These are phyloP conservation scores for Dendroctonus valens DNA, from an alignment of 1,140 invertebrate species.

Conservation along the genomic window DNA sequence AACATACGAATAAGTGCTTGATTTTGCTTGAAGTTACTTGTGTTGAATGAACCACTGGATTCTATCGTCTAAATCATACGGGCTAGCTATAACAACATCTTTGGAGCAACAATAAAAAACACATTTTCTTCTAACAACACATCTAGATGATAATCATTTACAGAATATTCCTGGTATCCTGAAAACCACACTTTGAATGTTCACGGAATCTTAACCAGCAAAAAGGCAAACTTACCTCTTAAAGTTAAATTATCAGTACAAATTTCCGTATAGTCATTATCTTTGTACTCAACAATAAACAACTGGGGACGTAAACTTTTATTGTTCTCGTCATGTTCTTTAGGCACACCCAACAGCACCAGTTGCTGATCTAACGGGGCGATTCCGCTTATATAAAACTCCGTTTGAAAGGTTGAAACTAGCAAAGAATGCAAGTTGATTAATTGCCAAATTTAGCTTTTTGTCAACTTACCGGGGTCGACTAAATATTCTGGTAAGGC, in stretches of 20 bases:
- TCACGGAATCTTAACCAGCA: not conserved
- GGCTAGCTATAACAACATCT: slow-evolving; percentile 89
- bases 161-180: slow-evolving; percentile 82
- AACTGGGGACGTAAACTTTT: slow-evolving; percentile 80
- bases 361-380: slow-evolving; percentile 80
- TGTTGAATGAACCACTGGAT: slow-evolving; percentile 89
- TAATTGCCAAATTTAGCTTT: not conserved
- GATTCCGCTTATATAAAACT: slow-evolving; percentile 90
- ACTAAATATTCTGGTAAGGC: slow-evolving; percentile 75
- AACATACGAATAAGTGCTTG: not conserved
- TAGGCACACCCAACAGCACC: slow-evolving; percentile 74
- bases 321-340: slow-evolving; percentile 66
- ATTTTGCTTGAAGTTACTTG: slow-evolving; percentile 51
- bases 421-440: slow-evolving; percentile 36
- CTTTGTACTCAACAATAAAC: slow-evolving; percentile 81
- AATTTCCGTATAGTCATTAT: slow-evolving; percentile 66
- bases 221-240: slow-evolving; percentile 50
- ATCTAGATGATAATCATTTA: slow-evolving; percentile 90
- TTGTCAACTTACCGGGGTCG: slow-evolving; percentile 60
- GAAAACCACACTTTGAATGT: not conserved
- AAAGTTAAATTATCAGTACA: slow-evolving; percentile 79
- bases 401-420: slow-evolving; percentile 84
- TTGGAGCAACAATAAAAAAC: slow-evolving; percentile 93
- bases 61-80: slow-evolving; percentile 88
- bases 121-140: slow-evolving; percentile 85